These are phyloP conservation scores for Gambusia affinis DNA, from an alignment of 2,113 vertebrate genomes.

Conservation along the genomic window DNA sequence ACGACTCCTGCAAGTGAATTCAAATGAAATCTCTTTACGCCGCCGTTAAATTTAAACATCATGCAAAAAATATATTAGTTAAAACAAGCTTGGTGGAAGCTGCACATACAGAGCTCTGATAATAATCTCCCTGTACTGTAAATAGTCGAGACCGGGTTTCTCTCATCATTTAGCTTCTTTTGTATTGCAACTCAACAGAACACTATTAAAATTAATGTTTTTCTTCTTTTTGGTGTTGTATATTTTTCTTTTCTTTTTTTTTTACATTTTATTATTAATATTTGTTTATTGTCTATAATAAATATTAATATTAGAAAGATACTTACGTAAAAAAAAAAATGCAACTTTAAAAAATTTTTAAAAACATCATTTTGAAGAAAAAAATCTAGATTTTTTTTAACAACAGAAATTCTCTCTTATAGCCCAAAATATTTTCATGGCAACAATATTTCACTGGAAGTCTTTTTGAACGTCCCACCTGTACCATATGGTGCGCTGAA, in stretches of 20 bases:
- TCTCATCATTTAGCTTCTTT: too few relatives aligned
- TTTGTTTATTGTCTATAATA: too few relatives aligned
- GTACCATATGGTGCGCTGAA: neutral
- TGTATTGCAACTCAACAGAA: neutral
- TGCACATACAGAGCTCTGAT: neutral
- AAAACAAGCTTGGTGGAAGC: neutral
- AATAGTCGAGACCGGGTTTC: neutral
- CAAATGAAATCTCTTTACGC: conserved; percentile 1
- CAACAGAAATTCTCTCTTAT: neutral
- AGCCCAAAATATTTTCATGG: neutral
- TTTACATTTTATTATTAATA: too few relatives aligned
- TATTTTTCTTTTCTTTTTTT: neutral
- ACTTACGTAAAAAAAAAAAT: neutral
- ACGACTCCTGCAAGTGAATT: neutral
- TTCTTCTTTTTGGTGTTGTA: neutral
- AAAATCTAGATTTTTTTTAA: neutral
- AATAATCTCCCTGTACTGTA: neutral
- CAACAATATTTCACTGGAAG: neutral
- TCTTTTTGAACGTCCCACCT: neutral
- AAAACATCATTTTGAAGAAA: neutral
- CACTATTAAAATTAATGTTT: neutral
- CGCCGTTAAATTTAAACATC: neutral
- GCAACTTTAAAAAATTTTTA: too few relatives aligned
- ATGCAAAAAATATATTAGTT: neutral
- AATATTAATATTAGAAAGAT: too few relatives aligned